phyloP scores from a whole-genome alignment of 2,113 vertebrate species.

The Callorhinus ursinus region DNA sequence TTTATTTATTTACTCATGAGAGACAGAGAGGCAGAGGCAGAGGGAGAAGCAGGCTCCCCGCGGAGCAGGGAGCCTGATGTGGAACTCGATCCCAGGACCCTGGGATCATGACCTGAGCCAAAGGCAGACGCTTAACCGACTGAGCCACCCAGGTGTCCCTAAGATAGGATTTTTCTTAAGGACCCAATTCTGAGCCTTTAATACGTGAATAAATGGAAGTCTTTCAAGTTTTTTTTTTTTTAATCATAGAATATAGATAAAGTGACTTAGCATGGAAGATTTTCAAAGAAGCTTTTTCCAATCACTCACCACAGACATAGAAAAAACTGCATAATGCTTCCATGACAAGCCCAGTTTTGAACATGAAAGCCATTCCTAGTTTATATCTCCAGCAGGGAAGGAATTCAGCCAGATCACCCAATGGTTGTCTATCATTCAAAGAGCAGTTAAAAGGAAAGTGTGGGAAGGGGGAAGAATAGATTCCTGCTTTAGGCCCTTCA shows the following conservation, averaged over 20 bases:
- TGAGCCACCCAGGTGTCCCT: too few relatives aligned
- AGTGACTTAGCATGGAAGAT: background rate
- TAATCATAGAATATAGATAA: background rate
- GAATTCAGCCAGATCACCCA: background rate
- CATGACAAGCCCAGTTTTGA: background rate
- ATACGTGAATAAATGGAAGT: background rate
- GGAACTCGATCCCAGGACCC: too few relatives aligned
- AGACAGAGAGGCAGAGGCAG: too few relatives aligned
- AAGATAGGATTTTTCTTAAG: background rate
- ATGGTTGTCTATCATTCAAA: background rate
- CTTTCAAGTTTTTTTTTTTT: background rate
- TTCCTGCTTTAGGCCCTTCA: background rate
- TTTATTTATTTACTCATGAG: too few relatives aligned
- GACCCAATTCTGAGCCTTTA: background rate
- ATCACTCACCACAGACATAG: background rate
- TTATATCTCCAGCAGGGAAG: background rate
- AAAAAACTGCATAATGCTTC: background rate
- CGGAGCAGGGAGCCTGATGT: too few relatives aligned
- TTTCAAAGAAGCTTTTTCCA: constrained; percentile 33
- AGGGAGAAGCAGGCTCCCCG: too few relatives aligned
- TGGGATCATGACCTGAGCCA: too few relatives aligned
- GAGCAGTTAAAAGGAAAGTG: background rate
- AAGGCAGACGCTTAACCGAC: too few relatives aligned
- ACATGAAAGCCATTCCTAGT: background rate
- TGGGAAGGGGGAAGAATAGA: background rate